Evolutionary conservation across 2,888 invertebrate species (phyloP), one percentile per base, ranked within the genome.

Genomic region (Plutella xylostella): DNA sequence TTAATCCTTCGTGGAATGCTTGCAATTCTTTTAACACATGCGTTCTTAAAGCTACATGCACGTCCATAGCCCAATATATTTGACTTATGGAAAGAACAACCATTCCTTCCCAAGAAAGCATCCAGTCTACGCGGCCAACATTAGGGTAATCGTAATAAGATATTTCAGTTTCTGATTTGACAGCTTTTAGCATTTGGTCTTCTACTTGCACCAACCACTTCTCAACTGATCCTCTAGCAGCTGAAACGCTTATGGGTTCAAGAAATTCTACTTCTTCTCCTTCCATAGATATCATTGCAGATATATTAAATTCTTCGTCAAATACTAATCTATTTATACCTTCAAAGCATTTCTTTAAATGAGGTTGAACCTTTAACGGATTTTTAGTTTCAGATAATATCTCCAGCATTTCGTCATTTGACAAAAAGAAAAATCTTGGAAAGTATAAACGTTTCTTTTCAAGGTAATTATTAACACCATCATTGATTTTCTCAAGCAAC

Each of bases 301-400:
- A 86, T 60, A 95, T 93, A 65, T 92, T 90, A 49, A 90, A 76
- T 33, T 88, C 85, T 4, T 82, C 69, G 56, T 92, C 91, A 65
- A 94, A 93, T 43, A 88, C 85, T 14, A 95, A 78, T 60, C 86
- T 88, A 49, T 89, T 88, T 45, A 95, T 94, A 40, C 92, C 94
- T 76, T 94, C 94, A 67, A 95, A 95, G 70, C 93, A 94, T 76
- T 94, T 94, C 64, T 92, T 91, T 45, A 95, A 75, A 79, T 94
- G 93, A 1, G 93, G 93, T 68, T 94, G 93, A 2, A 94, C 93
- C 56, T 92, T 86, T 6, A 90, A 71, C 0, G 94, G 94, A 65
- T 94, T 92, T 75, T 93, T 93, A 2, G 94, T 94, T 84, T 95
- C 94, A 0, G 94, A 94, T 49, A 96, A 82, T 56, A 96, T 94